Evolutionary conservation across 2,113 vertebrate genomes (phyloP).

Genomic region (Heterotilapia buettikoferi): DNA sequence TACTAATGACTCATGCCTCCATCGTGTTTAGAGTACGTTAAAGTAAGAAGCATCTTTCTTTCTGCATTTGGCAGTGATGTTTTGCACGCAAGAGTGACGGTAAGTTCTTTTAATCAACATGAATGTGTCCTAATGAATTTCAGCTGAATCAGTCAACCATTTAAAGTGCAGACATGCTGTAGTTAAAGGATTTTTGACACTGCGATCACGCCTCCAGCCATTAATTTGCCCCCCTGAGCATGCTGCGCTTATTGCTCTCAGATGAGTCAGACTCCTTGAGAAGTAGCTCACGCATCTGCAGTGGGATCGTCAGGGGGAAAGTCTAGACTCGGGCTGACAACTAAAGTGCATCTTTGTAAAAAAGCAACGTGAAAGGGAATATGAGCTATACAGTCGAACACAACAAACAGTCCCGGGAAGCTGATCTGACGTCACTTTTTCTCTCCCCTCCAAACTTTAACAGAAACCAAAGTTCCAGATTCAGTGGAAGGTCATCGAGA

Average conservation of each 20-base stretch:
- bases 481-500: constrained; percentile 94
- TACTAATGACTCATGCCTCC: constrained; percentile 9
- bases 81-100: background rate
- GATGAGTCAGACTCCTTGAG: constrained; percentile 52
- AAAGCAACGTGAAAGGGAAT: background rate
- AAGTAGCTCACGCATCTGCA: background rate
- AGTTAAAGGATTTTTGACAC: constrained; percentile 28
- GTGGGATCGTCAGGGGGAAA: constrained; percentile 2
- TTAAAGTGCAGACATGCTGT: background rate
- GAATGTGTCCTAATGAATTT: constrained; percentile 44
- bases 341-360: background rate
- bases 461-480: constrained; percentile 96
- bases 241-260: background rate
- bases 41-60: background rate
- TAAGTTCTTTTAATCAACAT: constrained; percentile 7
- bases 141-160: constrained; percentile 28
- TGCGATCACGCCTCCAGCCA: background rate
- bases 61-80: background rate
- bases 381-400: background rate
- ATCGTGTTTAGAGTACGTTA: background rate
- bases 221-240: background rate
- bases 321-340: constrained; percentile 23
- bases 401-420: background rate
- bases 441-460: background rate
- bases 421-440: background rate